A percentile compares a stretch with the other conserved stretches of the same genome.
Conservation (phyloP, 2,888 invertebrate species). For the Luperina nickerlii region DNA sequence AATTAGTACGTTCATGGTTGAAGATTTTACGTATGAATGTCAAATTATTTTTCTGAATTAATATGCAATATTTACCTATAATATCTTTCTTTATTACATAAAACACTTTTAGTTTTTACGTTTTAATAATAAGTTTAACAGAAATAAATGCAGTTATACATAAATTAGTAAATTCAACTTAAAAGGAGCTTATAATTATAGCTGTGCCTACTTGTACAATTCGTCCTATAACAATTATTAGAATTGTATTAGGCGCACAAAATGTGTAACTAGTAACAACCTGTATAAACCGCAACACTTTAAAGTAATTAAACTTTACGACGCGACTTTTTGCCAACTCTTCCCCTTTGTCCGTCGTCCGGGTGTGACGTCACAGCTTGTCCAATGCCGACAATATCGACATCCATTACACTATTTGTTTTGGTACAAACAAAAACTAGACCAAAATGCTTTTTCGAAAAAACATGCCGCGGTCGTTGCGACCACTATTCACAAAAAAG, state of each 20-base stretch:
- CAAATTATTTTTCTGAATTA: background rate
- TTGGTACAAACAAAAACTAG: conserved; percentile 80
- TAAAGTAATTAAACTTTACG: conserved; percentile 76
- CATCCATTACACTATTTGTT: conserved; percentile 77
- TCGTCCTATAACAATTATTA: background rate
- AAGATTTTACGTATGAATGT: background rate
- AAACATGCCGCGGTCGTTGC: conserved; percentile 65
- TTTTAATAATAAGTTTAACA: background rate
- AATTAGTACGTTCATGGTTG: conserved; percentile 15
- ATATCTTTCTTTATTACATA: background rate
- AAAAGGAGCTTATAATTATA: background rate
- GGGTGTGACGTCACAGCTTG: conserved; percentile 72
- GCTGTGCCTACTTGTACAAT: background rate
- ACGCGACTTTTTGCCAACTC: conserved; percentile 79
- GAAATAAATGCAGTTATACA: background rate
- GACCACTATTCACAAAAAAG: conserved; percentile 71
- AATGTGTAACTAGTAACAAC: conserved; percentile 65
- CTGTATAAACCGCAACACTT: conserved; percentile 71
- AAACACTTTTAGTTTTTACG: background rate
- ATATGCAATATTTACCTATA: background rate
- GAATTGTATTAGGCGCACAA: conserved; percentile 9
- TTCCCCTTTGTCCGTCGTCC: conserved; percentile 72
- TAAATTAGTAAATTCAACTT: too few relatives aligned
- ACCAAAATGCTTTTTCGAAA: conserved; percentile 75
- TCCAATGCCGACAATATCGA: conserved; percentile 66